Percentiles rank a stretch among this genome's conserved stretches.
These are phyloP conservation scores for Helicolenus hilgendorfi DNA, from an alignment of 2,797 vertebrate genomes.

Conservation along the genomic window DNA sequence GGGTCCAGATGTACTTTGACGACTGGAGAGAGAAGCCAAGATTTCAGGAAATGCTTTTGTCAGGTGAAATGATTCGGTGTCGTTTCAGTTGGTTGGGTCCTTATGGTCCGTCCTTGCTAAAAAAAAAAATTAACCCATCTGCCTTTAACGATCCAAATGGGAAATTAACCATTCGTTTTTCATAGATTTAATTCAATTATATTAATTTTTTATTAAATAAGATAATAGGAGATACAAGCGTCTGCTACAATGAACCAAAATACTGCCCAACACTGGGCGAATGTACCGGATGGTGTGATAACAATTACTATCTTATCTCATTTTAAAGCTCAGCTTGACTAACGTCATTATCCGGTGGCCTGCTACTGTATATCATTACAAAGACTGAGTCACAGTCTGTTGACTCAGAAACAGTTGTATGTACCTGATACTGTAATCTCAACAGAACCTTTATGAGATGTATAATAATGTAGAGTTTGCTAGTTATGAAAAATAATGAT, in stretches of 20 bases:
- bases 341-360: background rate
- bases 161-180: background rate
- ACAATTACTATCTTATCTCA: background rate
- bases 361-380: background rate
- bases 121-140: slow-evolving; percentile 9
- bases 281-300: background rate
- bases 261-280: background rate
- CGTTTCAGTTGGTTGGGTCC: background rate
- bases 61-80: background rate
- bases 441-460: background rate
- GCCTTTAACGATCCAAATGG: background rate
- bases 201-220: background rate
- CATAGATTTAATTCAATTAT: background rate
- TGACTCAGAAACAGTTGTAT: background rate
- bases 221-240: background rate
- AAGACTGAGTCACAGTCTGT: background rate
- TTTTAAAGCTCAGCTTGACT: background rate
- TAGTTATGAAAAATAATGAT: background rate
- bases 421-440: background rate
- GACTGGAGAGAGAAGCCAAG: background rate
- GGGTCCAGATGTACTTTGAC: background rate
- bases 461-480: slow-evolving; percentile 23
- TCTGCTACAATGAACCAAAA: background rate
- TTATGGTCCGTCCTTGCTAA: background rate
- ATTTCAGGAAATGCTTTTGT: background rate